Evolutionary conservation across 2,888 invertebrate genomes (phyloP).

Genomic region (Lapara coniferarum): DNA sequence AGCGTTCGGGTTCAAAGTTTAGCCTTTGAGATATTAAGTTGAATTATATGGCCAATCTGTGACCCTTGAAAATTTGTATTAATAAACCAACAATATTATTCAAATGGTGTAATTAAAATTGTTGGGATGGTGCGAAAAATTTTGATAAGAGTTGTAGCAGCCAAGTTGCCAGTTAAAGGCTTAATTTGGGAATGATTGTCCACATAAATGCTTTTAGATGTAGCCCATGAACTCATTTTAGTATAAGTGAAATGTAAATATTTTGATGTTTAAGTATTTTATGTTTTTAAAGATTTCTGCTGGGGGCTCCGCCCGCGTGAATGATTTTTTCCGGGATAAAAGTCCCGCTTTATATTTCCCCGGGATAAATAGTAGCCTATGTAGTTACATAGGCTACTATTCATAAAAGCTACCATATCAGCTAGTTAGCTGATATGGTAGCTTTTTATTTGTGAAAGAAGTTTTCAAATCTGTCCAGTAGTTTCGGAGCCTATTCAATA

Average conservation of each 20-base stretch:
- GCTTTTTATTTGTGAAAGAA: no score
- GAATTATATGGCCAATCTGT: conserved; percentile 16
- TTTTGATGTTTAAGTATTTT: not conserved
- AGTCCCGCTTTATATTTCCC: no score
- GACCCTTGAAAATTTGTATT: conserved; percentile 24
- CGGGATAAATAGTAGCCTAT: no score
- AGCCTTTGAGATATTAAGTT: conserved; percentile 6
- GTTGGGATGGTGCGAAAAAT: conserved; percentile 21
- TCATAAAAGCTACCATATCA: no score
- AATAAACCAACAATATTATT: conserved; percentile 26
- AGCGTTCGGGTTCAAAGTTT: not conserved
- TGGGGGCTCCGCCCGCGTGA: no score
- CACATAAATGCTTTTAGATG: not conserved
- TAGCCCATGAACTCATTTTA: not conserved
- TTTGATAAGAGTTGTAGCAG: conserved; percentile 25
- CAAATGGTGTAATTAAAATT: conserved; percentile 27
- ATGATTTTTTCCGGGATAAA: no score
- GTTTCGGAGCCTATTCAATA: no score
- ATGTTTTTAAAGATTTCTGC: no score
- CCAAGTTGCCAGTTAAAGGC: conserved; percentile 10
- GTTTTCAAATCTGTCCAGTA: no score
- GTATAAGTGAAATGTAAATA: conserved; percentile 7
- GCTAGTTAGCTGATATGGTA: no score
- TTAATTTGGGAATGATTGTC: conserved; percentile 21
- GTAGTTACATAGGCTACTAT: no score